These are phyloP conservation scores for Beris morrisii DNA, from an alignment of 2,888 invertebrate genomes.

Conservation along the genomic window DNA sequence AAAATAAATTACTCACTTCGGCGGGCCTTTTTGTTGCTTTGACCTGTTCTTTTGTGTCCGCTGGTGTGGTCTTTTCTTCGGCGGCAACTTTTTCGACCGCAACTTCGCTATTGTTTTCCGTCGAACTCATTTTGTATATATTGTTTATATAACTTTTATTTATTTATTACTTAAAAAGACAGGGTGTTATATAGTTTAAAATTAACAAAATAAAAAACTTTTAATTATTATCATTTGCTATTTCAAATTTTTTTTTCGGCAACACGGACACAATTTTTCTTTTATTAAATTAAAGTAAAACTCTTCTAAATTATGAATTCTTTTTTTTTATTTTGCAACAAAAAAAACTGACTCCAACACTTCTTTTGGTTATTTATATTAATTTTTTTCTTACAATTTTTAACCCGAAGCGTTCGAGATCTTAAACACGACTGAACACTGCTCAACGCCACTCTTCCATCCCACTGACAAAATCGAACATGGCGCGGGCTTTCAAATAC, in stretches of 20 bases:
- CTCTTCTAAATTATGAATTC: slow-evolving; percentile 3
- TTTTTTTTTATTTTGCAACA: slow-evolving; percentile 12
- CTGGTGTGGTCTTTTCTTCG: slow-evolving; percentile 60
- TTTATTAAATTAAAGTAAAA: no score
- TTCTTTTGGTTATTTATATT: slow-evolving; percentile 53
- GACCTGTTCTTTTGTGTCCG: slow-evolving; percentile 61
- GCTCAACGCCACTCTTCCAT: slow-evolving; percentile 63
- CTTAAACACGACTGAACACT: slow-evolving; percentile 65
- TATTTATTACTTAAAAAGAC: slow-evolving; percentile 9
- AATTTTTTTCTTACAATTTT: background rate
- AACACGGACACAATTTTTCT: no score
- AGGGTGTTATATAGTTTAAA: background rate
- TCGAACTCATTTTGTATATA: slow-evolving; percentile 69
- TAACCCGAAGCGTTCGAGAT: slow-evolving; percentile 55
- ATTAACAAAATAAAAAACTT: background rate
- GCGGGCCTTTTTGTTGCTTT: slow-evolving; percentile 81
- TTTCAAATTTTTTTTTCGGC: background rate
- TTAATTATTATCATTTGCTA: background rate
- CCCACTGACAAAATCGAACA: slow-evolving; percentile 72
- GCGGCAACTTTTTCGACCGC: slow-evolving; percentile 72
- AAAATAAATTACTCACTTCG: slow-evolving; percentile 65
- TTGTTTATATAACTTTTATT: slow-evolving; percentile 40
- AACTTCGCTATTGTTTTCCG: slow-evolving; percentile 75
- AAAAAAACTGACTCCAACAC: slow-evolving; percentile 33
- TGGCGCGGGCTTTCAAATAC: slow-evolving; percentile 66